Base-by-base conservation (phyloP, 2,888 invertebrate genomes). In the Athalia rosae region DNA sequence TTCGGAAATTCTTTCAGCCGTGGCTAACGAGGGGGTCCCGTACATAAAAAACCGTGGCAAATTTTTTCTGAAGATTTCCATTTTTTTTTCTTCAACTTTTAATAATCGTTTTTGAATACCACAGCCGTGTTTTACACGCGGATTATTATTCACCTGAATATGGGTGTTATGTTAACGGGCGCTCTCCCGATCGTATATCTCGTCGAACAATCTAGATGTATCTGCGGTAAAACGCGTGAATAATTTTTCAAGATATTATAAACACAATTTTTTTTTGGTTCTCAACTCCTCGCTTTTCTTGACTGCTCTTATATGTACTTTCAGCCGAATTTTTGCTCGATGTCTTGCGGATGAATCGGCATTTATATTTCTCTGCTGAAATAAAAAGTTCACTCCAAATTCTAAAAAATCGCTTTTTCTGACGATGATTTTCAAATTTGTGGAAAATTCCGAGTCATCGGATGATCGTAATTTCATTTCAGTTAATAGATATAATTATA, bases 11-110 rank as follows among this genome's bases (percentile, higher is more conserved):
- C n/a, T 71, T 53, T 53, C 45, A 58, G 45, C 58, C 11, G 61
- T 61, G 67, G 13, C 53, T 63, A 84, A 84, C 82, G 83, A 85
- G 83, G 82, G 85, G 85, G 83, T 83, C 82, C 80, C 82, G 28
- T 28, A 81, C 78, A 81, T 79, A 81, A 83, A 83, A 81, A 83
- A 83, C 82, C 86, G 84, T 84, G 82, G 82, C 84, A 82, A 87
- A 87, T 86, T 86, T 85, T 83, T 82, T n/a, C 83, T 83, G 81
- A 80, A 80, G 82, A 79, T 80, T 79, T 69, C 64, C 59, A 9
- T 61, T 74, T 74, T 47, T 58, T 64, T 28, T 28, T 28, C n/a
- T n/a, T n/a, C n/a, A 28, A 2, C 28, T 28, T 28, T 28, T 28
- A 28, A 28, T 28, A 28, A 28, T 76, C 78, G 43, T 50, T 69